phyloP scores from a whole-genome alignment of 2,888 invertebrate genomes.

The Chorisops tibialis region DNA sequence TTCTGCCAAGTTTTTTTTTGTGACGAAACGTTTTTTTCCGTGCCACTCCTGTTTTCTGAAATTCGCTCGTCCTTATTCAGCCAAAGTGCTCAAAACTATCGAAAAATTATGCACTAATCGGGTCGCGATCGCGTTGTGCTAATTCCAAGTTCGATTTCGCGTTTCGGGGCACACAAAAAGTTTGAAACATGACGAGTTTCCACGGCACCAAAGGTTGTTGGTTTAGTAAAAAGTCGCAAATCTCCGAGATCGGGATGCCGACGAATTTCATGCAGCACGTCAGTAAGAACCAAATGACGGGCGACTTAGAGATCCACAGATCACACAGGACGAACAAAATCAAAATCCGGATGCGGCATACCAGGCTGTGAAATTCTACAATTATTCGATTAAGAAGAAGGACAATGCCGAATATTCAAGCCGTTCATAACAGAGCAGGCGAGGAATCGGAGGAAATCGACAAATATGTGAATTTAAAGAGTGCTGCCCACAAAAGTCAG shows the following conservation, averaged over 20 bases:
- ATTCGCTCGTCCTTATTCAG: slow-evolving; percentile 16
- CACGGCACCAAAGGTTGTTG: slow-evolving; percentile 42
- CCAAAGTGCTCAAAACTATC: slow-evolving; percentile 3
- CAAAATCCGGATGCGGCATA: slow-evolving; percentile 87
- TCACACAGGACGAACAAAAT: slow-evolving; percentile 81
- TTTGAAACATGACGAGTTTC: slow-evolving; percentile 29
- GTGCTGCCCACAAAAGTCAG: slow-evolving; percentile 67
- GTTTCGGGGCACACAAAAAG: slow-evolving; percentile 1
- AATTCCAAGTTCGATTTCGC: background rate
- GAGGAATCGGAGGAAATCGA: slow-evolving; percentile 82
- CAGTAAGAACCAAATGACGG: slow-evolving; percentile 75
- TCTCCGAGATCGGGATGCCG: slow-evolving; percentile 69
- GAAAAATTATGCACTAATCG: slow-evolving; percentile 27
- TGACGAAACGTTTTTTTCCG: slow-evolving; percentile 28
- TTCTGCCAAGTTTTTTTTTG: slow-evolving; percentile 27
- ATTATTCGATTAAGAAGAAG: slow-evolving; percentile 81
- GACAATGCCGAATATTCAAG: slow-evolving; percentile 71
- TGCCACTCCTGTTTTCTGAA: slow-evolving; percentile 35
- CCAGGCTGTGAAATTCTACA: slow-evolving; percentile 86
- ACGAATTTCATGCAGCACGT: slow-evolving; percentile 84
- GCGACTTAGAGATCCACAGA: slow-evolving; percentile 77
- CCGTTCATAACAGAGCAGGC: slow-evolving; percentile 77
- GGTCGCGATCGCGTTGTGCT: slow-evolving; percentile 10
- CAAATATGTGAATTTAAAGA: slow-evolving; percentile 69
- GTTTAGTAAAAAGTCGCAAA: slow-evolving; percentile 51